These are phyloP conservation scores for Phaethornis superciliosus DNA, from an alignment of 2,113 vertebrate genomes.

Conservation along the genomic window DNA sequence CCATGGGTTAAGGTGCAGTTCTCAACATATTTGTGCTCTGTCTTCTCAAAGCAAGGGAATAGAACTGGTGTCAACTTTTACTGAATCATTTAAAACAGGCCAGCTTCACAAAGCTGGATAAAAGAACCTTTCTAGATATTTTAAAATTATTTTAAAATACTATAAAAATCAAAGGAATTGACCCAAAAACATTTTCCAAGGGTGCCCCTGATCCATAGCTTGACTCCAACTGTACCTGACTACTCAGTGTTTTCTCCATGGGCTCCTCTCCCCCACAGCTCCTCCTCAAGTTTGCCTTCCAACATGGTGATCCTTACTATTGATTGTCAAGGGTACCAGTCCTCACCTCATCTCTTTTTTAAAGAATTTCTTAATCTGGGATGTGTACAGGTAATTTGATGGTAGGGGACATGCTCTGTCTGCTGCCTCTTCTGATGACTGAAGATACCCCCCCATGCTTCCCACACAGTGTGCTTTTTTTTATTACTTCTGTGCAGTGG, in stretches of 20 bases:
- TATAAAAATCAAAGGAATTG: background rate
- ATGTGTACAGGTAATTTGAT: background rate
- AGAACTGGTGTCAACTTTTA: background rate
- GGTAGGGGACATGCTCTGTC: background rate
- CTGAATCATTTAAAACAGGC: background rate
- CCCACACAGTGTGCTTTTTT: background rate
- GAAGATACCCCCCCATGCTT: rapidly evolving
- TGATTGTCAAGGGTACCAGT: background rate
- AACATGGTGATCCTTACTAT: background rate
- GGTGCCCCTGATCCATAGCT: background rate
- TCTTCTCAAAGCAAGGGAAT: background rate
- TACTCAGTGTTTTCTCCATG: background rate
- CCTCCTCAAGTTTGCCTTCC: background rate
- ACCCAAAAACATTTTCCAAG: background rate
- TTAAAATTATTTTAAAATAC: background rate
- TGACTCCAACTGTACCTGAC: background rate
- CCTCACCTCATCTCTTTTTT: background rate
- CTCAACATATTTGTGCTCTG: background rate
- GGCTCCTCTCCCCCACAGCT: background rate
- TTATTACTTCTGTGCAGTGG: background rate
- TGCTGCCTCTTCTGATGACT: background rate
- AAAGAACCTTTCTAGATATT: background rate
- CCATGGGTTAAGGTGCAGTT: background rate
- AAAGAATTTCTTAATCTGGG: background rate
- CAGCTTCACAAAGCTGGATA: background rate